Base-by-base conservation (phyloP, 1,140 invertebrate genomes). In the Medauroidea extradentata region DNA sequence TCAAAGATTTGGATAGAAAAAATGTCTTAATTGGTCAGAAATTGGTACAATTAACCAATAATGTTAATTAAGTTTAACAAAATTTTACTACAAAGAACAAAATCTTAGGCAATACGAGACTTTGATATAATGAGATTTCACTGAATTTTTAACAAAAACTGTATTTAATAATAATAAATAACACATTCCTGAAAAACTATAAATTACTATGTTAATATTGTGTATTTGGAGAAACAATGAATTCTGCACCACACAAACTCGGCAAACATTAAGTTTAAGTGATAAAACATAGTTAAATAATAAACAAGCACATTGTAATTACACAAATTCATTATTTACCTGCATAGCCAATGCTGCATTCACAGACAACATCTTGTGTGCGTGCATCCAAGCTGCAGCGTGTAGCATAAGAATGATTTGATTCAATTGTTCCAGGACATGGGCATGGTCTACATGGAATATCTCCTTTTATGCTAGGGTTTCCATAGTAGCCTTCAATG, bases 391-490 rank as follows among this genome's bases (percentile, higher is more conserved):
- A 74, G 23, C 85, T 84, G 75, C 98, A 99, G 18, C 86, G 84
- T 57, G 90, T 83, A 0, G 96, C 96, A 75, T 95, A 96, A 2
- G 92, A 91, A 67, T 91, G 86, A 3, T 86, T 87, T 48, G 86
- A 90, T 24, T 85, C 84, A 3, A 82, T 74, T 1, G 88, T 88
- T 44, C 93, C 87, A 44, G 98, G 97, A 77, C 97, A 99, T 60
- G 94, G 92, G 75, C 97, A 99, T 23, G 91, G 81, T 65, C 93
- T 81, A 73, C 97, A 99, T 11, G 93, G 86, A 61, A 98, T 94
- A 68, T 93, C 89, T 16, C 88, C 80, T 49, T 90, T 91, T 42
- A 95, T 79, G 38, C 91, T 77, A 1, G 97, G 96, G 81, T 99
- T 93, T 14, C 96, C 96, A 75, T 99, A 99, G 73, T 87, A 98